Evolutionary conservation across 2,113 vertebrate genomes (phyloP), one percentile per base, ranked within the genome.

Genomic region (Chiloscyllium plagiosum): DNA sequence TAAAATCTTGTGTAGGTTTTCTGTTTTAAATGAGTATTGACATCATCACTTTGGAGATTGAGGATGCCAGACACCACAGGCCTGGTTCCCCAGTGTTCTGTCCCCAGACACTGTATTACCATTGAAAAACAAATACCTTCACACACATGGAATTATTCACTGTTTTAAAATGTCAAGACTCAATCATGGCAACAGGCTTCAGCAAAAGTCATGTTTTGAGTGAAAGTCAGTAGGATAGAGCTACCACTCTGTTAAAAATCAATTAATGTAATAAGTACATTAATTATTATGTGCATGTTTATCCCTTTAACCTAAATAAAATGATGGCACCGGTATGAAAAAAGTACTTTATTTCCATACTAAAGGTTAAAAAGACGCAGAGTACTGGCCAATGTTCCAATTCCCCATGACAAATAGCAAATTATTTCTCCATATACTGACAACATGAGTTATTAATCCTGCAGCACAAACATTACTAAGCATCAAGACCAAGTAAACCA

Each of bases 121-220:
- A 47, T 93, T 93, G n/a, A 93, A 93, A 90, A 61, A 90, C 89
- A 68, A 93, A 65, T 66, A 93, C n/a, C 33, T 37, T 37, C 61
- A 66, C 33, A n/a, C 89, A 92, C 61, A 92, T 37, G 50, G 52
- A 90, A 90, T 66, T 93, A 37, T 93, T 68, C 33, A 93, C 37
- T 66, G 61, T 93, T 93, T 66, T 93, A 15, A 93, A 93, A 68
- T 93, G 33, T 66, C 61, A 93, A 66, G 89, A 92, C 4, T 37
- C 61, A n/a, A 66, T 65, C n/a, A 66, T 22, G 10, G 50, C 52
- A 61, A 29, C 12, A 56, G 52, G 52, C 29, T 5, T 93, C 56
- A 93, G n/a, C 89, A 66, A 19, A n/a, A 93, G 65, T 66, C 89
- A 66, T 33, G 66, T 66, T 93, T 65, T 37, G 61, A 17, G 29